phyloP scores from a whole-genome alignment of 2,113 vertebrate genomes.

The Struthio camelus region DNA sequence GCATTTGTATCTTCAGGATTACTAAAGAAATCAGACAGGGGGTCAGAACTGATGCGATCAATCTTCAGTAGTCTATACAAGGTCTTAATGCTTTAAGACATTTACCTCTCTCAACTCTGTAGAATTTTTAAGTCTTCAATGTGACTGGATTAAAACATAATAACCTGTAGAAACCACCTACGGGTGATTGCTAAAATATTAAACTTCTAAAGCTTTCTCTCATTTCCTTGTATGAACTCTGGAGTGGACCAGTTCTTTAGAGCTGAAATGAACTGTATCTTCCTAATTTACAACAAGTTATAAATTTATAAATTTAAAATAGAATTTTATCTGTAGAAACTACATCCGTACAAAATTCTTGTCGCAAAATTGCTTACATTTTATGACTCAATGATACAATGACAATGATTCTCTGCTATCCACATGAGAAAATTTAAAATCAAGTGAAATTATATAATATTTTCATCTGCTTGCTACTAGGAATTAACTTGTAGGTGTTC shows the following conservation, averaged over 20 bases:
- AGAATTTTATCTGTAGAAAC: not conserved
- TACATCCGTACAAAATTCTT: not conserved
- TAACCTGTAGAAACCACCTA: not conserved
- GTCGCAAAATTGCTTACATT: not conserved
- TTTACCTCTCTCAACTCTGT: not conserved
- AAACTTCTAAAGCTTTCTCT: not conserved
- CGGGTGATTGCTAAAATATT: not conserved
- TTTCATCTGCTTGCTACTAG: not conserved
- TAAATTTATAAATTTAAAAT: no score
- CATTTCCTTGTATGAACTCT: not conserved
- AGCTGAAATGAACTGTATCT: not conserved
- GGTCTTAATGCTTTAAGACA: not conserved
- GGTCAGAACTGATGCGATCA: not conserved
- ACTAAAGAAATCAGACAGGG: not conserved
- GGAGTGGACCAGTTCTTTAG: not conserved
- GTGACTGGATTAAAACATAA: not conserved
- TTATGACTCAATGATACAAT: not conserved
- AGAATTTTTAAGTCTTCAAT: not conserved
- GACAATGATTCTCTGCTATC: not conserved
- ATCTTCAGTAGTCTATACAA: not conserved
- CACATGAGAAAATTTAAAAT: not conserved
- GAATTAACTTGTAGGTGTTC: not conserved
- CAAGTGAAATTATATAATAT: not conserved
- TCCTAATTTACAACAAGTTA: not conserved
- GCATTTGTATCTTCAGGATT: not conserved